These are phyloP conservation scores for Huso huso DNA, from an alignment of 2,797 vertebrate genomes.

Conservation along the genomic window DNA sequence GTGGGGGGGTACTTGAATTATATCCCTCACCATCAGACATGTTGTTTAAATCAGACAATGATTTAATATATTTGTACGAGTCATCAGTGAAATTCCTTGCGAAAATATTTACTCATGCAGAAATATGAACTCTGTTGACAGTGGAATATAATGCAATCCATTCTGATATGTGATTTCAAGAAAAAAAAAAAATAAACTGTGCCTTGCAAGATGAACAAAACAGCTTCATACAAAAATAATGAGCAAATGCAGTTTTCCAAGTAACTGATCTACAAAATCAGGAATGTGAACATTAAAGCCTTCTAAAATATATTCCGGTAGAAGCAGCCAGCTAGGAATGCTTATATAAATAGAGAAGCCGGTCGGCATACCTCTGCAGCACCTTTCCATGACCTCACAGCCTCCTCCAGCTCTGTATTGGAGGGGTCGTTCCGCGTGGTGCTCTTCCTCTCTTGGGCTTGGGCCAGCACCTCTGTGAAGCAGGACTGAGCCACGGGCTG, in stretches of 20 bases:
- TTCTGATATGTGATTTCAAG: background rate
- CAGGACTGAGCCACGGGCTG: conserved; percentile 94
- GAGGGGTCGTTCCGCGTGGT: conserved; percentile 51
- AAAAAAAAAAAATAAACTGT: background rate
- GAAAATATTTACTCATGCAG: too few relatives aligned
- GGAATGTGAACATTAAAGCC: conserved; percentile 2
- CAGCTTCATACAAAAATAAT: too few relatives aligned
- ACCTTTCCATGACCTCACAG: conserved; percentile 85
- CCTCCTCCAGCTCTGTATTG: conserved; percentile 82
- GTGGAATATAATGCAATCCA: background rate
- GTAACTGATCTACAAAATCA: background rate
- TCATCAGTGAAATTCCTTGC: too few relatives aligned
- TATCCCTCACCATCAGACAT: too few relatives aligned
- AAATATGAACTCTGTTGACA: too few relatives aligned
- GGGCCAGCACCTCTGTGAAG: conserved; percentile 79
- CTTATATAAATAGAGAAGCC: background rate
- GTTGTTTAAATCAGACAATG: too few relatives aligned
- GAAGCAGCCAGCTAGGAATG: background rate
- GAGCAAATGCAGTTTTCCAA: too few relatives aligned
- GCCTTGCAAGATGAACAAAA: background rate
- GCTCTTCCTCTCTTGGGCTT: conserved; percentile 81
- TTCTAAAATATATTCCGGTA: background rate
- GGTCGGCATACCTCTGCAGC: conserved; percentile 76
- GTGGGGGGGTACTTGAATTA: too few relatives aligned
- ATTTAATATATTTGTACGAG: too few relatives aligned